Evolutionary conservation across 1,140 invertebrate species (phyloP).

Genomic region (Bombyx mori): DNA sequence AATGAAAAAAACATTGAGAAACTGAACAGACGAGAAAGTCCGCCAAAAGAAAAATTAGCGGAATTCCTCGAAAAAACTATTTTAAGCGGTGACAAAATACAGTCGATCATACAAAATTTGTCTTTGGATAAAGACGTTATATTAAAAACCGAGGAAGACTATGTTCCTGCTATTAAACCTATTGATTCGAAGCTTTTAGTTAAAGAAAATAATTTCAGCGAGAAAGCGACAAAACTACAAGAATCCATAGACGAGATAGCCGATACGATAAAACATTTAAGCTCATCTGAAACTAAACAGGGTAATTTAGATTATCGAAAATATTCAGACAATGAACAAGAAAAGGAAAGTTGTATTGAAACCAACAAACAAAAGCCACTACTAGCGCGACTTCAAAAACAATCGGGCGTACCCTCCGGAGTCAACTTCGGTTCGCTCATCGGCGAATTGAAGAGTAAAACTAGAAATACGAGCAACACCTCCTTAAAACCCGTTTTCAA

Average conservation of each 20-base stretch:
- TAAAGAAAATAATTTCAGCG: constrained; percentile 15
- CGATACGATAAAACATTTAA: constrained; percentile 25
- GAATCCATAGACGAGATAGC: constrained; percentile 27
- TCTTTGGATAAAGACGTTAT: constrained; percentile 42
- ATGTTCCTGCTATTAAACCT: not conserved
- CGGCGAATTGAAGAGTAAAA: constrained; percentile 60
- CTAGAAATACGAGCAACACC: constrained; percentile 41
- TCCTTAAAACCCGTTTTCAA: constrained; percentile 59
- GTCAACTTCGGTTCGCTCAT: constrained; percentile 64
- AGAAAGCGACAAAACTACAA: constrained; percentile 24
- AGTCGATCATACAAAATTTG: constrained; percentile 59
- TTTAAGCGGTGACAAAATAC: constrained; percentile 60
- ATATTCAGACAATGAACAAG: constrained; percentile 1
- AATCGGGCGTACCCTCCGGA: constrained; percentile 40
- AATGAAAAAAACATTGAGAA: constrained; percentile 25
- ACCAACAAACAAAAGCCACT: constrained; percentile 34
- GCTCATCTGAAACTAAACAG: constrained; percentile 12
- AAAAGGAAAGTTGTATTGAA: constrained; percentile 5
- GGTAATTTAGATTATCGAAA: constrained; percentile 3
- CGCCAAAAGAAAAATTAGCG: constrained; percentile 56
- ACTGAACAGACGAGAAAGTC: constrained; percentile 45
- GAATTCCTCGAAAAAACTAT: constrained; percentile 61
- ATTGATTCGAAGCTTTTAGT: not conserved
- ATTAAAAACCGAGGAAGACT: constrained; percentile 6
- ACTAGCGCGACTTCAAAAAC: constrained; percentile 45